A percentile compares a stretch with the other conserved stretches of the same genome.
phyloP scores from a whole-genome alignment of 2,888 invertebrate genomes.

The Rotaria sp. region DNA sequence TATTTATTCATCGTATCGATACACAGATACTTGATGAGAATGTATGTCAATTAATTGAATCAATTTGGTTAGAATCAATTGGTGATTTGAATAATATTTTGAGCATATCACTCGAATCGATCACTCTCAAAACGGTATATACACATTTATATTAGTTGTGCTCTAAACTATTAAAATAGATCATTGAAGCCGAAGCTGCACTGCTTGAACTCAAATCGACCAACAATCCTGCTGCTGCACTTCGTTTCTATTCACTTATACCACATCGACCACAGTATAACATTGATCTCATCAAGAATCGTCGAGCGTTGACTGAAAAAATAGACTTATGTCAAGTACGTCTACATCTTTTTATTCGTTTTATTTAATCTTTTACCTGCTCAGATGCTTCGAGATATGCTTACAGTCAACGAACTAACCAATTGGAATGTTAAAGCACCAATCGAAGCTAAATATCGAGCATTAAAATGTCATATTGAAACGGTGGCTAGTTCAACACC shows the following conservation, averaged over 20 bases:
- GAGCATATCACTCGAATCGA: not conserved
- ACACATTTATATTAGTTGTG: not conserved
- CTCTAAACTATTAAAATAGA: not conserved
- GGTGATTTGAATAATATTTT: slow-evolving; percentile 46
- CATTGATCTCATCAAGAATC: slow-evolving; percentile 1
- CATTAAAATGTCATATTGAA: slow-evolving; percentile 48
- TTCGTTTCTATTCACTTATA: slow-evolving; percentile 41
- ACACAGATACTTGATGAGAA: slow-evolving; percentile 19
- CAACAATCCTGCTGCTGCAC: slow-evolving; percentile 42
- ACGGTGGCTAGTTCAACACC: slow-evolving; percentile 35
- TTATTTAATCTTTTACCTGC: not conserved
- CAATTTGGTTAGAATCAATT: slow-evolving; percentile 50
- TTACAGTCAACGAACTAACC: slow-evolving; percentile 50
- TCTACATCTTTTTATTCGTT: not conserved
- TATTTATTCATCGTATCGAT: not conserved
- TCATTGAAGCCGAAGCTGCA: slow-evolving; percentile 10
- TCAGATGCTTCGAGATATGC: slow-evolving; percentile 50
- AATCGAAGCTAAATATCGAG: slow-evolving; percentile 48
- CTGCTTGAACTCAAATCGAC: not conserved
- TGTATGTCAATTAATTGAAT: slow-evolving; percentile 47
- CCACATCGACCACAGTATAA: not conserved
- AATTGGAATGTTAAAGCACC: slow-evolving; percentile 47
- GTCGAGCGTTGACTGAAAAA: not conserved
- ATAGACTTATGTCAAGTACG: not conserved
- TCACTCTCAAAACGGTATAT: not conserved